Evolutionary conservation across 2,888 invertebrate genomes (phyloP).

Genomic region (Rugalucina vietnamica): DNA sequence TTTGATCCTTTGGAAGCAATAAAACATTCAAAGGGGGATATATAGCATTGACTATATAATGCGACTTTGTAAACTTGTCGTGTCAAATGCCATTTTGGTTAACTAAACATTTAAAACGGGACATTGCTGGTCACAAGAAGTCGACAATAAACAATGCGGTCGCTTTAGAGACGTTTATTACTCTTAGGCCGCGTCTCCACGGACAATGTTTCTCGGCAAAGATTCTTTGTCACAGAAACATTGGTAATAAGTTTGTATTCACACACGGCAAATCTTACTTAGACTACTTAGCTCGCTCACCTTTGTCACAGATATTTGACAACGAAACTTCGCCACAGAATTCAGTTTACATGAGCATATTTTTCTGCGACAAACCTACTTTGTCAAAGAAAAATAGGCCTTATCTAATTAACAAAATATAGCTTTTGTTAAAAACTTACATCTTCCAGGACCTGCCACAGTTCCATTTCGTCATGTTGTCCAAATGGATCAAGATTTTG

Average conservation of each 20-base stretch:
- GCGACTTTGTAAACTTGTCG: too few relatives aligned
- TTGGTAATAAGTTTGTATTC: neutral
- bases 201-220: too few relatives aligned
- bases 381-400: neutral
- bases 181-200: too few relatives aligned
- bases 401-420: neutral
- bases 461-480: neutral
- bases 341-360: neutral
- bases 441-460: neutral
- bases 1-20: too few relatives aligned
- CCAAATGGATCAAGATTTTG: slow-evolving; percentile 5
- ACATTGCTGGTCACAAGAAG: too few relatives aligned
- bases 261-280: neutral
- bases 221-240: too few relatives aligned
- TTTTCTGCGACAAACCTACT: neutral
- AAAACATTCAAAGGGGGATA: too few relatives aligned
- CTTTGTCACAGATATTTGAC: neutral
- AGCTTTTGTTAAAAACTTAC: neutral
- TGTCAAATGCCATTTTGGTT: too few relatives aligned
- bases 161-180: too few relatives aligned
- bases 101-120: too few relatives aligned
- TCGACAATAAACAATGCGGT: too few relatives aligned
- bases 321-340: neutral
- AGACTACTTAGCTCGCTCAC: neutral
- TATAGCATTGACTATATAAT: too few relatives aligned